Percentiles rank a stretch among this genome's conserved stretches.
phyloP scores from a whole-genome alignment of 2,797 vertebrate genomes.

The Neoniphon sammara region DNA sequence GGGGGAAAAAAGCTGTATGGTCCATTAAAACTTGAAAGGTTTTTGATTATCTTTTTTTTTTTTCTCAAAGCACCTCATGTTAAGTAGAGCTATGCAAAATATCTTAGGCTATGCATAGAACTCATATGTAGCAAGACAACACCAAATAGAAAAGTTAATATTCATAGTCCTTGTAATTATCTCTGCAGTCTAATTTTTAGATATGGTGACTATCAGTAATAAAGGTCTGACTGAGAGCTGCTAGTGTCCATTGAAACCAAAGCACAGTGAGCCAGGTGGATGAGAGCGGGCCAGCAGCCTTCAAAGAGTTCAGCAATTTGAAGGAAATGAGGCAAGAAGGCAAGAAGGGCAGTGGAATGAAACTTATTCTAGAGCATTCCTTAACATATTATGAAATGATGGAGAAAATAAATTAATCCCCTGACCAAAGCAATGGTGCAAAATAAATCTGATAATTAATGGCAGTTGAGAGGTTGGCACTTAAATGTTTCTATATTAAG shows the following conservation, averaged over 20 bases:
- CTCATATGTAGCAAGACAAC: neutral
- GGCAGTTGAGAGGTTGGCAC: constrained; percentile 46
- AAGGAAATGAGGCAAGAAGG: constrained; percentile 59
- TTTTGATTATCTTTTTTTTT: too few relatives aligned
- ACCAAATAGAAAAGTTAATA: neutral
- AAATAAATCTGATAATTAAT: constrained; percentile 69
- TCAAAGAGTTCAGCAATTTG: constrained; percentile 55
- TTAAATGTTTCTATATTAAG: constrained; percentile 38
- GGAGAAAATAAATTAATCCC: constrained; percentile 61
- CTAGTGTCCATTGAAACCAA: constrained; percentile 27
- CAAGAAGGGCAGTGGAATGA: constrained; percentile 41
- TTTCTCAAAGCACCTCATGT: neutral
- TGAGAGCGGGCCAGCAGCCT: constrained; percentile 42
- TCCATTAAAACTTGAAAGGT: too few relatives aligned
- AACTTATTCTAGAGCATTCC: constrained; percentile 62
- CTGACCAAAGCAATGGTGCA: constrained; percentile 59
- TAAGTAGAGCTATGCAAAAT: too few relatives aligned
- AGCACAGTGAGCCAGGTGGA: constrained; percentile 27
- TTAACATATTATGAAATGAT: constrained; percentile 67
- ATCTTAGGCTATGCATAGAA: neutral
- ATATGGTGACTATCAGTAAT: constrained; percentile 50
- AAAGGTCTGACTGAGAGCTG: constrained; percentile 55
- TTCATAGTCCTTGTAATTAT: neutral
- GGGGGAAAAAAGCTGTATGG: too few relatives aligned
- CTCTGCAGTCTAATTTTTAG: constrained; percentile 51